Base-by-base conservation (phyloP, 2,113 vertebrate genomes). In the Scomber scombrus region DNA sequence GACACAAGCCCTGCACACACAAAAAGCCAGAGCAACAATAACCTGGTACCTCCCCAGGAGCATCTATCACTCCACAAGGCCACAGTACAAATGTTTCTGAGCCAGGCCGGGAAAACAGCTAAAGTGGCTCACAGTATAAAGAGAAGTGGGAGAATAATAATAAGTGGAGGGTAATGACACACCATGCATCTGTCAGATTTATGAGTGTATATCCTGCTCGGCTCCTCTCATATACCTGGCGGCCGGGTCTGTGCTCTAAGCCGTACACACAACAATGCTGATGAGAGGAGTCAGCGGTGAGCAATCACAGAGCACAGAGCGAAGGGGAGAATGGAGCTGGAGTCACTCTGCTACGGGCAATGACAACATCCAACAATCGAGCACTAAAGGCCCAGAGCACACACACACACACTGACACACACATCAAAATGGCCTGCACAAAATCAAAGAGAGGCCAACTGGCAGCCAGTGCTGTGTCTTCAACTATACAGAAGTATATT, bases 161-260 rank as follows among this genome's bases (percentile, higher is more conserved):
- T 91, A 88, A 93, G 91, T 88, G 79, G 91, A 89, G 71, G 69
- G 88, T 91, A 90, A 90, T 91, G 90, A 89, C 85, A 90, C 84
- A 78, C 86, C 75, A 88, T 88, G 88, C 86, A 89, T 88, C 90
- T 84, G 86, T 90, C 88, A 87, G 89, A 92, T 90, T 88, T 91
- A 91, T 89, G 89, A 82, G 65, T 46, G 75, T 73, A 62, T 68
- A 68, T 88, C 78, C 88, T 60, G 64, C 72, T 72, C 50, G 70
- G 61, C 64, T 88, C 80, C 68, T 79, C 66, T 68, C 75, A 16
- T 75, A 61, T 77, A 88, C 88, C 89, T 78, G 85, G 78, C 19
- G 64, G 75, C 63, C 31, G 21, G 73, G 71, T 77, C 67, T 78
- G 54, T 49, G 60, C 77, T 71, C 18, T 46, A 49, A 74, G 62